Percentiles rank a stretch among this genome's conserved stretches.
Conservation (phyloP, 2,888 invertebrate genomes). For the Clunio marinus region DNA sequence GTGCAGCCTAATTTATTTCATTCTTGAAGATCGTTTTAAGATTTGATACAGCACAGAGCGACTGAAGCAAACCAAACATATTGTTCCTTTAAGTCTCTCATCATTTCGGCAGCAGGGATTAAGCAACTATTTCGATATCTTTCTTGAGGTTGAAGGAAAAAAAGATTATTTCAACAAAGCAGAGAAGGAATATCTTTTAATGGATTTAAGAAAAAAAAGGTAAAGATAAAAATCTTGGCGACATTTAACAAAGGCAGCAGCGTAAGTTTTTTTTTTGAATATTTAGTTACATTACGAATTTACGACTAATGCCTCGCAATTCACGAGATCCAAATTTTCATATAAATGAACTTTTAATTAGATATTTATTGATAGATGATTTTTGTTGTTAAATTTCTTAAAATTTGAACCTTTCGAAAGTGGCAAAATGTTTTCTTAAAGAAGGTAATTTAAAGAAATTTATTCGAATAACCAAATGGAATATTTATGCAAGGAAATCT, state of each 20-base stretch:
- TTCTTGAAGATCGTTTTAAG: neutral
- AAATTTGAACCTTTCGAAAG: no score
- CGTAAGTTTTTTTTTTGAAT: no score
- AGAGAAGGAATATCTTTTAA: neutral
- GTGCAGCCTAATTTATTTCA: constrained; percentile 1
- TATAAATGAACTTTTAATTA: no score
- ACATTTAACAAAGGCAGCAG: constrained; percentile 2
- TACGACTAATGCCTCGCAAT: no score
- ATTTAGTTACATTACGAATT: no score
- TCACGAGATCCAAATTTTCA: no score
- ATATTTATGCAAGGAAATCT: neutral
- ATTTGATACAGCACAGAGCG: neutral
- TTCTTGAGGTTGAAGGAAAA: neutral
- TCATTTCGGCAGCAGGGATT: constrained; percentile 6
- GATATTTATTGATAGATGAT: no score
- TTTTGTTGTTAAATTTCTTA: no score
- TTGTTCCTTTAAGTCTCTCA: no score
- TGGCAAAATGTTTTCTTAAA: no score
- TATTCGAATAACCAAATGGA: neutral
- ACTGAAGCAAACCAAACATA: neutral
- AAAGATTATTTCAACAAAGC: neutral
- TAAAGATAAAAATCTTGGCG: constrained; percentile 17
- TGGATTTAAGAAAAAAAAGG: neutral
- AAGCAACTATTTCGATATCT: constrained; percentile 4
- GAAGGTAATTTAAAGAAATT: no score